Conservation (phyloP, 2,113 vertebrate genomes). For the Barnardius zonarius region DNA sequence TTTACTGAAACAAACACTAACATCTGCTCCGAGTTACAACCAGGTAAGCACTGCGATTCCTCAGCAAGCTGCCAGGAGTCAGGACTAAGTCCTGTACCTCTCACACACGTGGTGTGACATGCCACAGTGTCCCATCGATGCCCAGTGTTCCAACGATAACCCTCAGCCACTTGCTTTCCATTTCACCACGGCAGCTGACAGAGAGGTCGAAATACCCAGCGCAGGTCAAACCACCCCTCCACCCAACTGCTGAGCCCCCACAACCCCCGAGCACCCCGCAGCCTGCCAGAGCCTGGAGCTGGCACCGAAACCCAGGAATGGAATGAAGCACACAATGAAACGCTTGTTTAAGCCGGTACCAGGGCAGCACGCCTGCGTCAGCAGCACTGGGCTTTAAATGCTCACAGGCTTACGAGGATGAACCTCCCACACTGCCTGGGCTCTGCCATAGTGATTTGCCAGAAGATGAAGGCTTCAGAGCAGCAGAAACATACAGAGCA, state of each 20-base stretch:
- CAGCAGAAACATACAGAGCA: rapidly evolving
- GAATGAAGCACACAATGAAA: not conserved
- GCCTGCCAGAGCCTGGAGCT: not conserved
- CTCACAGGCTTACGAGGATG: rapidly evolving
- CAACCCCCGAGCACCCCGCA: not conserved
- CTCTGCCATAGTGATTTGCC: not conserved
- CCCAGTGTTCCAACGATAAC: not conserved
- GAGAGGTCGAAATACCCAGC: not conserved
- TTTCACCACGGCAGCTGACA: not conserved
- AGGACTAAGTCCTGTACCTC: not conserved
- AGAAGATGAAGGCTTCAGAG: not conserved
- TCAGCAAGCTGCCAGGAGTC: not conserved
- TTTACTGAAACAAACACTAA: not conserved
- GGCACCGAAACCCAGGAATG: not conserved
- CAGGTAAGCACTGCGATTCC: not conserved
- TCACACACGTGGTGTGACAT: not conserved
- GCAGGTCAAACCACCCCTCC: not conserved
- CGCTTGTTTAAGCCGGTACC: not conserved
- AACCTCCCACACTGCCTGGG: rapidly evolving
- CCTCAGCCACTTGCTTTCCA: not conserved
- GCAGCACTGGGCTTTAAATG: not conserved
- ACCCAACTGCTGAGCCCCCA: not conserved
- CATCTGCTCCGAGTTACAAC: not conserved
- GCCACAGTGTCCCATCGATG: not conserved
- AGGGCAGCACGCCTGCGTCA: not conserved